Conservation (phyloP, 2,888 invertebrate genomes). For the Plebejus melissa region DNA sequence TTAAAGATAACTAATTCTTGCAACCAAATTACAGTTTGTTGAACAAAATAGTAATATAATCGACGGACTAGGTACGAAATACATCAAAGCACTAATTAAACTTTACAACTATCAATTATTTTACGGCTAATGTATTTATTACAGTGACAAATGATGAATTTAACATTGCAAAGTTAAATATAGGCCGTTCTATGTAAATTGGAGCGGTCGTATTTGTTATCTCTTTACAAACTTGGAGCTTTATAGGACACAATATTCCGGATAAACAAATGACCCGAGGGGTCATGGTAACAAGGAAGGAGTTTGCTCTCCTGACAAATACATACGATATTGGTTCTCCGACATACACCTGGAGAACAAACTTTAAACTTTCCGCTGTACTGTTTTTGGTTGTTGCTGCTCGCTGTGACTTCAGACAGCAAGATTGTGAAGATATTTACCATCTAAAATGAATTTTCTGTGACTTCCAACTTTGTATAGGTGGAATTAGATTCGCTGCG, state of each 20-base stretch:
- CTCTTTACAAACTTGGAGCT: not conserved
- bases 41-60: not conserved
- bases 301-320: not conserved
- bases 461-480: not conserved
- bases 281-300: not conserved
- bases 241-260: not conserved
- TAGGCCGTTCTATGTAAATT: conserved; percentile 6
- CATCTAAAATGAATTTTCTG: not conserved
- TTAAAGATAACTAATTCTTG: not conserved
- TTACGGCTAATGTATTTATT: not conserved
- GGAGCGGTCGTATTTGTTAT: not conserved
- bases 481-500: not conserved
- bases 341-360: not conserved
- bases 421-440: not conserved
- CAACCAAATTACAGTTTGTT: not conserved
- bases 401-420: not conserved
- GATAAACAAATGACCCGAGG: not conserved
- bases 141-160: conserved; percentile 10
- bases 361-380: not conserved
- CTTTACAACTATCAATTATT: not conserved
- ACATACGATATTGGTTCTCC: conserved; percentile 2
- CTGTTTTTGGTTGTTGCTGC: not conserved
- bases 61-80: not conserved
- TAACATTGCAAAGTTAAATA: conserved; percentile 12
- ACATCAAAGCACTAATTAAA: not conserved